Evolutionary conservation across 2,113 vertebrate species (phyloP).

Genomic region (Todiramphus saurophagus): DNA sequence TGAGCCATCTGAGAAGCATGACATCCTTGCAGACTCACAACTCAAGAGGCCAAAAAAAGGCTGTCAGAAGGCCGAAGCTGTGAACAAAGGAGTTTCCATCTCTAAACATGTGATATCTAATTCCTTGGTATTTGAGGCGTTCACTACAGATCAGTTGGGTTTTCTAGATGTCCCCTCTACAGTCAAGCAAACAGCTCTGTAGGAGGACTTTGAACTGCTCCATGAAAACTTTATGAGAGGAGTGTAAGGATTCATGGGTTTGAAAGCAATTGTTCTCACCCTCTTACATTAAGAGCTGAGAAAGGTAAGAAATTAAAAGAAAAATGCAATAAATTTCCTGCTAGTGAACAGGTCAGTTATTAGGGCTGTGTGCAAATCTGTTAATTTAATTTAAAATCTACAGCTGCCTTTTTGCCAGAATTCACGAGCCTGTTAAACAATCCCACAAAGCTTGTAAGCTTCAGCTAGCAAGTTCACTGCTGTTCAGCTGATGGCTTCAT

Average conservation of each 20-base stretch:
- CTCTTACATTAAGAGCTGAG: not conserved
- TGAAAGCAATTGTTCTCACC: not conserved
- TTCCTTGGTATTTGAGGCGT: not conserved
- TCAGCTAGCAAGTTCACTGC: not conserved
- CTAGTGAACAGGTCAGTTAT: not conserved
- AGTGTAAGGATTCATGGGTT: not conserved
- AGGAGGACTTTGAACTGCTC: not conserved
- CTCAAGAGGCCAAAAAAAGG: not conserved
- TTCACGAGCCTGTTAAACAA: conserved; percentile 1
- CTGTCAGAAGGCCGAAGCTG: not conserved
- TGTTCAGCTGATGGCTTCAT: not conserved
- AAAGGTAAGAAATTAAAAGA: not conserved
- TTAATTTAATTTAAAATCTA: conserved; percentile 15
- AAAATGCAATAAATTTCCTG: not conserved
- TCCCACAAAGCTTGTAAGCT: not conserved
- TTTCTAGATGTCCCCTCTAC: not conserved
- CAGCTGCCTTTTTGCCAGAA: not conserved
- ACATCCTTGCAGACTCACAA: not conserved
- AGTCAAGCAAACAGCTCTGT: not conserved
- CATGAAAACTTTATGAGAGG: not conserved
- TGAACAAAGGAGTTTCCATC: not conserved
- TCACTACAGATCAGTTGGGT: not conserved
- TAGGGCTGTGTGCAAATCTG: not conserved
- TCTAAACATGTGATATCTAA: not conserved
- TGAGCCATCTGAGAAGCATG: not conserved